Percentiles rank a stretch among this genome's conserved stretches.
These are phyloP conservation scores for Kryptolebias marmoratus DNA, from an alignment of 2,113 vertebrate genomes.

Conservation along the genomic window DNA sequence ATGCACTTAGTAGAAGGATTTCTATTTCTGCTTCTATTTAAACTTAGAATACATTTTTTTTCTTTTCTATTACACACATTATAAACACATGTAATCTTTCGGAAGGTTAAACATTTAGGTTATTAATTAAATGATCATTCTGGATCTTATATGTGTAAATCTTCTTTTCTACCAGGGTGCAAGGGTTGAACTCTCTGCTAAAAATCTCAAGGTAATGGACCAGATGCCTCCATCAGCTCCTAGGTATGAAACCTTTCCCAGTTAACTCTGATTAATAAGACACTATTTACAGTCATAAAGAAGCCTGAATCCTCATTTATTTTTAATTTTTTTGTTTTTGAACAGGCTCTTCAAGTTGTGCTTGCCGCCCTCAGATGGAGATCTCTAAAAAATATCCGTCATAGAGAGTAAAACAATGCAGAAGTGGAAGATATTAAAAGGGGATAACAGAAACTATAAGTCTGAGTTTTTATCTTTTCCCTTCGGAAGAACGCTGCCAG, in stretches of 20 bases:
- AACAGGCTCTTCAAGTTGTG: conserved; percentile 92
- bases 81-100: too few species aligned
- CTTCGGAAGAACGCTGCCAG: conserved; percentile 36
- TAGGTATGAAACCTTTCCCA: conserved; percentile 79
- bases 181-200: conserved; percentile 96
- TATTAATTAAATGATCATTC: not conserved
- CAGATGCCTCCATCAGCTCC: conserved; percentile 93
- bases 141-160: not conserved
- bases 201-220: conserved; percentile 97
- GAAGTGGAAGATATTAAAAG: conserved; percentile 34
- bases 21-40: too few species aligned
- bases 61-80: not conserved
- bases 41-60: too few species aligned
- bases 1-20: too few species aligned
- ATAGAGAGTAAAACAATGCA: conserved; percentile 1
- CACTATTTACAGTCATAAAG: conserved; percentile 7
- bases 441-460: conserved; percentile 9
- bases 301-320: not conserved
- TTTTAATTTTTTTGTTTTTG: conserved; percentile 19
- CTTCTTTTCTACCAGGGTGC: conserved; percentile 85
- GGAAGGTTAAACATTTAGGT: too few species aligned
- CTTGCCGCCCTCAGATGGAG: conserved; percentile 93
- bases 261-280: not conserved
- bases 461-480: conserved; percentile 16
- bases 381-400: conserved; percentile 79